Evolutionary conservation across 2,888 invertebrate species (phyloP).

Genomic region (Nysson spinosus): DNA sequence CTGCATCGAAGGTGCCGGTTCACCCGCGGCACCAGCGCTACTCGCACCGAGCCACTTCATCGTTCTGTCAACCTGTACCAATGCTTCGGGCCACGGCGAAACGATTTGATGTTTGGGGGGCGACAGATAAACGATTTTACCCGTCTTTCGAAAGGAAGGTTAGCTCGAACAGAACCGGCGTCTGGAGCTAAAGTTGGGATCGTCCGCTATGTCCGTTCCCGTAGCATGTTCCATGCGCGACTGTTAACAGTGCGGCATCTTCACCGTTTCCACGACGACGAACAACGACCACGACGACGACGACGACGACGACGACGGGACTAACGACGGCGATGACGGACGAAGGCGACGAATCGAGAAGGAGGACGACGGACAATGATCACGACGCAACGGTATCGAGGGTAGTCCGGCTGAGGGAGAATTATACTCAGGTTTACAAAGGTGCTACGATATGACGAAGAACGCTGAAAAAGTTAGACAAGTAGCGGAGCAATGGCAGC

Average conservation of each 20-base stretch:
- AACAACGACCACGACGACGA: conserved; percentile 14
- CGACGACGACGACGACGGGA: conserved; percentile 11
- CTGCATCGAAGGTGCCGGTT: conserved; percentile 80
- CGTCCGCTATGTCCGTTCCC: conserved; percentile 48
- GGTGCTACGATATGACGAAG: too few species aligned
- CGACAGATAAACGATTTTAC: conserved; percentile 31
- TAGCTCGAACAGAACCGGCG: conserved; percentile 56
- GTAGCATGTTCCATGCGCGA: conserved; percentile 47
- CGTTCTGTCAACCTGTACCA: conserved; percentile 64
- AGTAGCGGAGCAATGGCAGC: conserved; percentile 69
- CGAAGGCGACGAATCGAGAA: not conserved
- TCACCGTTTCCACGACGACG: conserved; percentile 48
- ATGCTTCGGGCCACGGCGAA: conserved; percentile 38
- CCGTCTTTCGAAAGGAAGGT: conserved; percentile 49
- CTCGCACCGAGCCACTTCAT: conserved; percentile 78
- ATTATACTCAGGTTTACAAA: too few species aligned
- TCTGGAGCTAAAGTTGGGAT: conserved; percentile 45
- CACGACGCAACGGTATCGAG: conserved; percentile 37
- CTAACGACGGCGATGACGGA: conserved; percentile 7
- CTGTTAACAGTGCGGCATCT: conserved; percentile 47
- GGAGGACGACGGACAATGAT: conserved; percentile 22
- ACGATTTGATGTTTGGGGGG: conserved; percentile 35
- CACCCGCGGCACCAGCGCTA: conserved; percentile 83
- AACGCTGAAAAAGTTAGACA: conserved; percentile 5
- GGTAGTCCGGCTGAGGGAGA: too few species aligned